Evolutionary conservation across 2,888 invertebrate species (phyloP).

Genomic region (Eristalinus sepulchralis): DNA sequence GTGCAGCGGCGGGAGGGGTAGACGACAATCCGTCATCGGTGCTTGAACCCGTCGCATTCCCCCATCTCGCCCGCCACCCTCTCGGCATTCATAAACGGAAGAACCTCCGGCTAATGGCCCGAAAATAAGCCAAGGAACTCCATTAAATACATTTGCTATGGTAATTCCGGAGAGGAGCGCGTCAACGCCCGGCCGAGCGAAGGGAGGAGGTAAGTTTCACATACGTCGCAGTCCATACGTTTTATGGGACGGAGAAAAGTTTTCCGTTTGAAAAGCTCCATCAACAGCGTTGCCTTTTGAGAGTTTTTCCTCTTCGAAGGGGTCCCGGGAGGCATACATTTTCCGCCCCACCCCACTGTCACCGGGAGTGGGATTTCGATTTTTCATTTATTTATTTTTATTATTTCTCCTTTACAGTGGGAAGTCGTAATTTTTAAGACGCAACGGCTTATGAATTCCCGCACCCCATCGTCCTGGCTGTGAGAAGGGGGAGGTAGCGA

Average conservation of each 20-base stretch:
- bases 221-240: conserved; percentile 31
- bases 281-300: background rate
- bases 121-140: conserved; percentile 32
- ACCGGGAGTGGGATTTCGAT: background rate
- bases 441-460: background rate
- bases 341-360: too few relatives aligned
- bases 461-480: too few relatives aligned
- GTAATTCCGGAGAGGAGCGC: background rate
- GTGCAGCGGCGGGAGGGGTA: background rate
- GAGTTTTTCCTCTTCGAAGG: background rate
- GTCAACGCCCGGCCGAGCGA: background rate
- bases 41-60: background rate
- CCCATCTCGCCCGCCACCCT: background rate
- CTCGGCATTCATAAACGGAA: conserved; percentile 16
- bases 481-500: too few relatives aligned
- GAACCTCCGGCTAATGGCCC: conserved; percentile 30
- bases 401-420: background rate
- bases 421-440: background rate
- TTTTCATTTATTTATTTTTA: background rate
- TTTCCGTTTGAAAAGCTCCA: background rate
- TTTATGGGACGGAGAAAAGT: background rate
- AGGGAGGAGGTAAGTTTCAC: conserved; percentile 23
- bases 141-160: conserved; percentile 35
- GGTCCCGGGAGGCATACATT: background rate
- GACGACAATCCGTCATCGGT: background rate